These are phyloP conservation scores for Parambassis ranga DNA, from an alignment of 2,797 vertebrate species.

Conservation along the genomic window DNA sequence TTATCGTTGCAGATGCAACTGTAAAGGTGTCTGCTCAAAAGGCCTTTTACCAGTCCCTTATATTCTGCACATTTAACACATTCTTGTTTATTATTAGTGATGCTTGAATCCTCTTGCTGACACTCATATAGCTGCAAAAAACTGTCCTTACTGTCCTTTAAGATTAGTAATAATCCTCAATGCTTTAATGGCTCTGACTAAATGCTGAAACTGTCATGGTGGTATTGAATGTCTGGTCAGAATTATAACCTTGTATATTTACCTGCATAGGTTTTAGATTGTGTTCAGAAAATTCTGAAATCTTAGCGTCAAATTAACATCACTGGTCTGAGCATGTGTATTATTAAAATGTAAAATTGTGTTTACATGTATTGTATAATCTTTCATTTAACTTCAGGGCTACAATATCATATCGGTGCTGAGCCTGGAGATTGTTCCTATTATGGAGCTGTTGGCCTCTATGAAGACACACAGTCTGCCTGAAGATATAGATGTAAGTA, in stretches of 20 bases:
- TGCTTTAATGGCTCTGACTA: neutral
- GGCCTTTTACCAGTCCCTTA: neutral
- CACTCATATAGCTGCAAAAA: neutral
- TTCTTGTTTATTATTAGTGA: constrained; percentile 1
- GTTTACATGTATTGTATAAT: too few species aligned
- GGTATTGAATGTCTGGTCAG: neutral
- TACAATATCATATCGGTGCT: constrained; percentile 95
- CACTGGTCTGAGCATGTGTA: too few species aligned
- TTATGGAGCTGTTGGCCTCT: constrained; percentile 95
- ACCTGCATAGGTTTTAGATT: fast-evolving
- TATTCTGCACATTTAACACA: neutral
- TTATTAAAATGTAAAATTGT: too few species aligned
- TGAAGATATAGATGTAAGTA: constrained; percentile 92
- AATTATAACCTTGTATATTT: neutral
- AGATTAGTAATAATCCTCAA: neutral
- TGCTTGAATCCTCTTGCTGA: too few species aligned
- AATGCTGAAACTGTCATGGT: neutral
- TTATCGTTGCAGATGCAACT: neutral
- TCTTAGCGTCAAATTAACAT: neutral
- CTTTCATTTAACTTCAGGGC: constrained; percentile 76
- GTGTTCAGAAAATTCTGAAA: too few species aligned
- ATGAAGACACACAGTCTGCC: constrained; percentile 97
- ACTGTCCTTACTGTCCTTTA: neutral
- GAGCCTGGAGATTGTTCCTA: constrained; percentile 92
- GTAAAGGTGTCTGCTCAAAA: neutral